These are phyloP conservation scores for Tympanuchus pallidicinctus DNA, from an alignment of 2,113 vertebrate species.

Conservation along the genomic window DNA sequence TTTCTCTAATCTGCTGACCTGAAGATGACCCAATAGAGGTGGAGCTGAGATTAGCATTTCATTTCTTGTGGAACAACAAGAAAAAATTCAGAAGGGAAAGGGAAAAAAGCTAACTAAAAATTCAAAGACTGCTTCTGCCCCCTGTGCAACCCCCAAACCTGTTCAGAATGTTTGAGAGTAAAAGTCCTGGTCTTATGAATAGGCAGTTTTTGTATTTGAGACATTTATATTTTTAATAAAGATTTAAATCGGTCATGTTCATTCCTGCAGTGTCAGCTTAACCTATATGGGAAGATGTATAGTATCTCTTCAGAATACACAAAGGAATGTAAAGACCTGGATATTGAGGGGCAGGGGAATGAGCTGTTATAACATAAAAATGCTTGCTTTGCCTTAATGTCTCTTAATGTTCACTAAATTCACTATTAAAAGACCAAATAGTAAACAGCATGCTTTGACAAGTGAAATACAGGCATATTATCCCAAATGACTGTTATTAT, in stretches of 20 bases:
- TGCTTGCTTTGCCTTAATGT: slow-evolving; percentile 57
- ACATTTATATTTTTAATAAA: slow-evolving; percentile 46
- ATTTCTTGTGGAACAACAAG: slow-evolving; percentile 76
- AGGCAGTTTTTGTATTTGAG: background rate
- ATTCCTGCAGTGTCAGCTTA: slow-evolving; percentile 27
- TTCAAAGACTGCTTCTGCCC: background rate
- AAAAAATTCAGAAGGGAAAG: background rate
- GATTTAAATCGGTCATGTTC: slow-evolving; percentile 25
- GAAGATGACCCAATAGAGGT: slow-evolving; percentile 78
- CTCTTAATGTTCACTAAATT: slow-evolving; percentile 66
- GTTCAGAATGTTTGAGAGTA: background rate
- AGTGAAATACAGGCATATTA: slow-evolving; percentile 64
- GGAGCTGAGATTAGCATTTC: slow-evolving; percentile 78
- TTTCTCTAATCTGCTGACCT: slow-evolving; percentile 82
- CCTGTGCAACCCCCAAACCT: background rate
- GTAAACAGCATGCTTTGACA: slow-evolving; percentile 71
- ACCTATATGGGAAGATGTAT: background rate
- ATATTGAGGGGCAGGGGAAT: slow-evolving; percentile 8
- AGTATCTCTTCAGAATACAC: background rate
- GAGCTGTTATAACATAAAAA: slow-evolving; percentile 49
- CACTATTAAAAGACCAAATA: slow-evolving; percentile 66
- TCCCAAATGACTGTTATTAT: slow-evolving; percentile 67
- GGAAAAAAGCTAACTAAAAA: background rate
- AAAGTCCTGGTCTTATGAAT: background rate
- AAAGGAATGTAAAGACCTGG: background rate